These are phyloP conservation scores for Polypedilum pembai DNA, from an alignment of 1,140 invertebrate genomes.

Conservation along the genomic window DNA sequence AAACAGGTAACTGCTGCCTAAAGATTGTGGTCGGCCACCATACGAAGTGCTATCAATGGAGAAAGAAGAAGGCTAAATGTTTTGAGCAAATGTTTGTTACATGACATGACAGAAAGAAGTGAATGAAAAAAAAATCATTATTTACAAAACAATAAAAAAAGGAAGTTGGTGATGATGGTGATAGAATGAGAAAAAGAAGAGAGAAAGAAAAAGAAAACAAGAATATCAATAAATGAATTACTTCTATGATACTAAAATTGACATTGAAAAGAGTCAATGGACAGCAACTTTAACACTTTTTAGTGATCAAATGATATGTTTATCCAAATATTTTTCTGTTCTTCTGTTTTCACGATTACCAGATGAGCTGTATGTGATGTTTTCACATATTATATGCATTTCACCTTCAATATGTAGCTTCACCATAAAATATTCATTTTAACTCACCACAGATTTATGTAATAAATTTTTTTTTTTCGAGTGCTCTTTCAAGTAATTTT, in stretches of 20 bases:
- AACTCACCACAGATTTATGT: too few relatives aligned
- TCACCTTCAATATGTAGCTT: too few relatives aligned
- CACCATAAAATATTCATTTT: too few relatives aligned
- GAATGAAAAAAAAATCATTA: too few relatives aligned
- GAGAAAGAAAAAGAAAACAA: neutral
- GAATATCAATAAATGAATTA: neutral
- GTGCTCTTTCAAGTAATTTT: too few relatives aligned
- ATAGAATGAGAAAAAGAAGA: neutral
- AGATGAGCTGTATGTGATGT: too few relatives aligned
- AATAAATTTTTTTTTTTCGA: too few relatives aligned
- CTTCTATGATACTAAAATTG: neutral
- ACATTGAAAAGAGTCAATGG: neutral
- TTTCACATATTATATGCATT: too few relatives aligned
- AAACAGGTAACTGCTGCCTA: conserved; percentile 43
- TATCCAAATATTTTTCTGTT: too few relatives aligned
- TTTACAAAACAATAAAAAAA: conserved; percentile 9
- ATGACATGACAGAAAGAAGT: too few relatives aligned
- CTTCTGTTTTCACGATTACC: too few relatives aligned
- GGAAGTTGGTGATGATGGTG: neutral
- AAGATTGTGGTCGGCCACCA: conserved; percentile 34
- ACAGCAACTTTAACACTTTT: neutral
- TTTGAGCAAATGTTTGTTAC: neutral
- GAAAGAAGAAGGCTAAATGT: conserved; percentile 18
- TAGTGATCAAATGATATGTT: too few relatives aligned
- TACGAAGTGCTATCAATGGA: conserved; percentile 21